Base-by-base conservation (phyloP, 2,797 vertebrate species). In the Spinibarbus caldwelli region DNA sequence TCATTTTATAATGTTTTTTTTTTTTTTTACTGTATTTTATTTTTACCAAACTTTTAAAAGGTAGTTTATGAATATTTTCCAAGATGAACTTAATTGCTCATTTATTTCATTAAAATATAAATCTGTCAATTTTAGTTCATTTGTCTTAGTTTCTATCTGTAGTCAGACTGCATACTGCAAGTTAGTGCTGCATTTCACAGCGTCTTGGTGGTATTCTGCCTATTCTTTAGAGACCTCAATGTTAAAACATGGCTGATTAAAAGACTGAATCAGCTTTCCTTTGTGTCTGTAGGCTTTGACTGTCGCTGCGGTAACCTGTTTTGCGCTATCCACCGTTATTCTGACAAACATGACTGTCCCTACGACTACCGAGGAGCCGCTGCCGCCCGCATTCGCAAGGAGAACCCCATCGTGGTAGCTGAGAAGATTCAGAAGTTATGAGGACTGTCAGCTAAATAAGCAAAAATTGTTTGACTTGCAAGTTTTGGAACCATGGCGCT, bases 371-470 rank as follows among this genome's bases (percentile, higher is more conserved):
- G 96, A 94, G 95, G 96, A 47, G 97, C 96, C 45, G 96, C 96
- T 0, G 96, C 97, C 0, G 97, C 96, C 90, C 96, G 96, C 90
- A 95, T 97, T 91, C 96, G 96, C 90, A 97, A 97, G 94, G 97
- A 97, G 92, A 97, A 97, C 91, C 97, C 97, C 90, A 95, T 97
- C 1, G 95, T 97, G 72, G 94, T 97, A 75, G 96, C 96, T 5
- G 96, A 97, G 93, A 97, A 97, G 93, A 97, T 97, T 89, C 97
- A 97, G 94, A 97, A 97, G 94, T 96, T 97, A 96, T 97, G 97
- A 97, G 94, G 91, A 93, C 90, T 87, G 86, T 88, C 80, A 87
- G 76, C 85, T 79, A 59, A 54, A 54, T 1, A 57, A 82, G 64
- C 54, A 59, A 79, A 78, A 49, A 34, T 89, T 87, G 83, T 91